Evolutionary conservation across 2,888 invertebrate species (phyloP), one percentile per base, ranked within the genome.

Genomic region (Nyleta sp.): DNA sequence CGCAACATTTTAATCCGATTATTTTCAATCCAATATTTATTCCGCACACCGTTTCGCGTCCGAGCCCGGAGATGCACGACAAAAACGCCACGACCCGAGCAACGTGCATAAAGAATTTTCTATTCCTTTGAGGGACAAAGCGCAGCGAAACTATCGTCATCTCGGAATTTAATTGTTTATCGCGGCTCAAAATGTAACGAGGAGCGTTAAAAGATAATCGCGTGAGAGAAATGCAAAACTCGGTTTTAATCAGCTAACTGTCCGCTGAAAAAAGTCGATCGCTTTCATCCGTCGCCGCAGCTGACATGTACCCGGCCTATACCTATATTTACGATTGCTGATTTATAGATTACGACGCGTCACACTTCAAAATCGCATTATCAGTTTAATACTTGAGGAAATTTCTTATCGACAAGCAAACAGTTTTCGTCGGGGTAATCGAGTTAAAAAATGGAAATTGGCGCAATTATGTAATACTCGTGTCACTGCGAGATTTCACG

Each of bases 271-370:
- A 48, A 48, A 28, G 7, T 22, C 20, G 53, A 22, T 60, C 46
- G 15, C 33, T 60, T 60, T 60, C 46, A 35, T 50, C 17, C 38
- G 22, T 15, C n/a, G 1, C 18, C 8, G 18, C 33, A 11, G 28
- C 4, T 18, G 28, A 50, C n/a, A 22, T 7, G 17, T 24, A 5
- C 24, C 7, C 24, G 24, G n/a, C 17, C 18, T 60, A 60, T 48
- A 60, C 13, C 46, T 60, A 62, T 38, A 22, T 40, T 40, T 50
- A 64, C 15, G 48, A 50, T 64, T 40, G 64, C 50, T 64, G 35
- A 62, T 62, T 48, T 62, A 62, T 62, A 38, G 48, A 62, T 62
- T 48, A 62, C 62, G 24, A 24, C 62, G 24, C 48, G 48, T 64
- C 62, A 40, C 38, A 50, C 28, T 64, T 64, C 38, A 31, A 46